Evolutionary conservation across 2,113 vertebrate species (phyloP), one percentile per base, ranked within the genome.

Genomic region (Cynocephalus volans): DNA sequence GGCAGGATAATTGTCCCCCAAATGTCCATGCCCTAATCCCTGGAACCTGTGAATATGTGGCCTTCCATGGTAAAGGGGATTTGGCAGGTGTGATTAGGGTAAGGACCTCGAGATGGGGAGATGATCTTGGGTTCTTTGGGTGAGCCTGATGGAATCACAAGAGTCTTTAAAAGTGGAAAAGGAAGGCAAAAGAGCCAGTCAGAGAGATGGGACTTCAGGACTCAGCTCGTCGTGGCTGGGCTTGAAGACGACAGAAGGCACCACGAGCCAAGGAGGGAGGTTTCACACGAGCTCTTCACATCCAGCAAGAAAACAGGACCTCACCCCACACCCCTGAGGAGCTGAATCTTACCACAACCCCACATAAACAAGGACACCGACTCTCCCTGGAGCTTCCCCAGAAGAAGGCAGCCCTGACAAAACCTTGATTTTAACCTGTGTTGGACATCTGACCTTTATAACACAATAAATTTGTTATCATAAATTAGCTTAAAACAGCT

Each of bases 291-390:
- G 41, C 41, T 41, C 41, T 41, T 41, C 41, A 21, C 11, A 48
- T 8, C 33, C 36, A 5, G 15, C 58, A 7, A 3, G 70, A 13
- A 26, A 19, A 50, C 1, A 0, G 36, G 41, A 33, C 1, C 26
- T 54, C 62, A 3, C 58, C 73, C 28, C 4, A 2, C 19, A 11
- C 2, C 15, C 14, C 0, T 0, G 1, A 19, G 58, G n/a, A 64
- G 11, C 54, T 4, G 14, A 58, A 21, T 19, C 62, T 58, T 17
- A 6, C 93, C 54, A 18, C 12, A 41, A 6, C 2, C 9, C 1
- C 0, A 5, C 36, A 19, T 0, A 26, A 72, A 17, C 67, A 21
- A 31, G 33, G 33, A 36, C 4, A 85, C 36, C n/a, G 69, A 28
- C 8, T 19, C 72, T 36, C 18, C 26, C 18, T 1, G 15, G 67